phyloP scores from a whole-genome alignment of 2,113 vertebrate species.

The Tupaia chinensis region DNA sequence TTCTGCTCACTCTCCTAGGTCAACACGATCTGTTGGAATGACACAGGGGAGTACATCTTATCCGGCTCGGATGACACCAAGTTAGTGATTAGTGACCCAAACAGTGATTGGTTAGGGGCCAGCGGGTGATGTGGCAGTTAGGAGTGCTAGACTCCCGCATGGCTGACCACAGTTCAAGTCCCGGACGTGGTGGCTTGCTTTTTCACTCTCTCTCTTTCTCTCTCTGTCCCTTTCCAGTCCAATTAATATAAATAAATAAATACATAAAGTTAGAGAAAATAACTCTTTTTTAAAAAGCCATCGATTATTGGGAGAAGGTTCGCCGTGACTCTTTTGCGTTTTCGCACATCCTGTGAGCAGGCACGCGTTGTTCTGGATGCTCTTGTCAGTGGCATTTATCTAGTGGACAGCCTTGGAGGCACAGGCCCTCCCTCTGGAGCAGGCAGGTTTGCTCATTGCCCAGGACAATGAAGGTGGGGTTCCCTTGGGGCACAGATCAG shows the following conservation, averaged over 20 bases:
- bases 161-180: too few relatives aligned
- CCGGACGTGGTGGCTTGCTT: too few relatives aligned
- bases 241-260: too few relatives aligned
- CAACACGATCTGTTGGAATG: conserved; percentile 69
- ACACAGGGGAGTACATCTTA: conserved; percentile 71
- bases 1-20: conserved; percentile 43
- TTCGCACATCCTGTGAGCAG: not conserved
- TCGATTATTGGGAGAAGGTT: not conserved
- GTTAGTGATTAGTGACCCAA: conserved; percentile 95
- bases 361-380: not conserved
- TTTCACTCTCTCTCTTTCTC: too few relatives aligned
- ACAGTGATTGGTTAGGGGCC: too few relatives aligned
- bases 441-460: not conserved
- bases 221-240: too few relatives aligned
- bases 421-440: not conserved
- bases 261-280: too few relatives aligned
- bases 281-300: too few relatives aligned
- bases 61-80: conserved; percentile 89
- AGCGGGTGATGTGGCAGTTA: too few relatives aligned
- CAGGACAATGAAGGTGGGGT: not conserved
- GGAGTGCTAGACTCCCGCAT: too few relatives aligned
- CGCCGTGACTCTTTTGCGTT: not conserved
- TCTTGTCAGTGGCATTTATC: not conserved
- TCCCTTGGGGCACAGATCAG: not conserved
- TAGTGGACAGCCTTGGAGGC: not conserved